These are phyloP conservation scores for Ranitomeya imitator DNA, from an alignment of 2,113 vertebrate species.

Conservation along the genomic window DNA sequence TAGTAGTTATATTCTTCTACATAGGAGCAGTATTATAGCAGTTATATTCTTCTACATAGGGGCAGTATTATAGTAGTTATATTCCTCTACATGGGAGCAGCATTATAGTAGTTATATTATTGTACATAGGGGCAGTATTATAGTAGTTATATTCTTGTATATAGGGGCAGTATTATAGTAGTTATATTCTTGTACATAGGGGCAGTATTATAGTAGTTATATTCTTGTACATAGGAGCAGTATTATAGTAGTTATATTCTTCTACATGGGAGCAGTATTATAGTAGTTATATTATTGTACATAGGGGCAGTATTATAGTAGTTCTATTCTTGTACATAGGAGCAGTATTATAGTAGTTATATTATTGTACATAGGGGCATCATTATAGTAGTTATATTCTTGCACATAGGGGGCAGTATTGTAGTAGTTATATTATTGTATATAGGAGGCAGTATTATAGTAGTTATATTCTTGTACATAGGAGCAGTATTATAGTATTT, in stretches of 20 bases:
- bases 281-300: too few species aligned
- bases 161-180: neutral
- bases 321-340: too few species aligned
- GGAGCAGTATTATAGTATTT: neutral
- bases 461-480: neutral
- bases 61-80: neutral
- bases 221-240: neutral
- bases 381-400: neutral
- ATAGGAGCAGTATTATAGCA: neutral
- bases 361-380: too few species aligned
- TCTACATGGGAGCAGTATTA: too few species aligned
- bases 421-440: neutral
- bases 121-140: neutral
- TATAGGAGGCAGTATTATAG: neutral
- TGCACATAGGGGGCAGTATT: neutral
- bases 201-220: neutral
- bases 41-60: neutral
- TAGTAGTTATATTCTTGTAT: neutral
- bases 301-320: too few species aligned
- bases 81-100: too few species aligned
- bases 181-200: neutral
- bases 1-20: neutral
- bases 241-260: neutral
- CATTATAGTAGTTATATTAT: neutral
- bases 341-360: too few species aligned